Evolutionary conservation across 1,140 invertebrate genomes (phyloP), one percentile per base, ranked within the genome.

Genomic region (Meloidogyne floridensis): DNA sequence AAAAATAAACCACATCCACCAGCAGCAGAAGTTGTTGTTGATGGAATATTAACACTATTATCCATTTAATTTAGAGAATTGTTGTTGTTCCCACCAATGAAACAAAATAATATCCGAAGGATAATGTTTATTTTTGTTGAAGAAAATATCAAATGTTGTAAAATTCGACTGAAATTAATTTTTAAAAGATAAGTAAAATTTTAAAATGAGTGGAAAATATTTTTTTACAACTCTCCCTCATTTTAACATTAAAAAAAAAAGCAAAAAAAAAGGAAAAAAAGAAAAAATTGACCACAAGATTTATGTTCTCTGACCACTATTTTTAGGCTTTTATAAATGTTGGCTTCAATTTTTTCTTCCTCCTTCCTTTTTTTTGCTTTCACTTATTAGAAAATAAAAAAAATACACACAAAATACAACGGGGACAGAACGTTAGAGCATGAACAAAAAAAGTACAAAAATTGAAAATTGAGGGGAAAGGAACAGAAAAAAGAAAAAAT

Each of bases 341-440:
- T 65, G n/a, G 15, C n/a, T 65, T 65, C 59, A n/a, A 5, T 18
- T 65, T 65, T 65, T 65, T n/a, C 59, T 65, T n/a, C 3, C 7
- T 15, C 0, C 7, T 65, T 15, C 1, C 13, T 15, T n/a, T 15
- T 59, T 4, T 65, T 6, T 6, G 59, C 59, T 65, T 65, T 65
- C 59, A 65, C n/a, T 65, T 15, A 65, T n/a, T n/a, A 65, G n/a
- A 65, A 65, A n/a, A n/a, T n/a, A 65, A 65, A 65, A 65, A 65
- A 65, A n/a, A 65, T 15, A 13, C 2, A 6, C 32, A 32, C 32
- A 32, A 32, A 32, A 32, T 32, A 32, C 2, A 32, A 32, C 32
- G 32, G 32, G 59, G 59, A 65, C 59, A 65, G 59, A 65, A 65
- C 59, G 59, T 65, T 65, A 47, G 47, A 47, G 47, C 7, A 47